Evolutionary conservation across 2,888 invertebrate species (phyloP), one percentile per base, ranked within the genome.

Genomic region (Scelioninae gen. 1): DNA sequence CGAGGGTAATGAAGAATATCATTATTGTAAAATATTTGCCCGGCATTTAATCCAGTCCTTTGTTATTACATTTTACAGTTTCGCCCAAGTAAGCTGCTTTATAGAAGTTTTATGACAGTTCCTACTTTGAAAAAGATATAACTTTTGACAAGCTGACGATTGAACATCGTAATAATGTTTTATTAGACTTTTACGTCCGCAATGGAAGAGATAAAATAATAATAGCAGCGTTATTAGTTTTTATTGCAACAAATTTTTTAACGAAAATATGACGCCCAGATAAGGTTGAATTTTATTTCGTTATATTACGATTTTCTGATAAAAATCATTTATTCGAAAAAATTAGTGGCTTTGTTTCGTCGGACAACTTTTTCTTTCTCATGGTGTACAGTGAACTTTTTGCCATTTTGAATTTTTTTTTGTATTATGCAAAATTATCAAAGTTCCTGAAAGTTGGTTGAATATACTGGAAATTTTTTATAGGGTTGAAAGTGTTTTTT

Each of bases 131-230:
- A 72, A 79, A 72, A 79, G 79, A 75, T 80, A 80, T 68, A 62
- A 80, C 74, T 75, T 80, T 74, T 68, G 74, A 80, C 80, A 80
- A 80, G 74, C 74, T 75, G 80, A 75, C 68, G 80, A 80, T 80
- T 74, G 55, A 80, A 75, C 74, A 75, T 63, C 68, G 74, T 56
- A 75, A 80, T 80, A 74, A 74, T 66, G 55, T 75, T 80, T 80
- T 69, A 80, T 80, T 74, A 68, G 74, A 75, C 56, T 80, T 74
- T 80, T 80, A 74, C 74, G 58, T 53, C 31, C 38, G 47, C 62
- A 74, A 60, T 68, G 34, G 53, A 68, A 55, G 62, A 68, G 60
- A 74, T 68, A 74, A 80, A 80, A 55, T 60, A 56, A 66, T 78
- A 66, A 79, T 72, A 34, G 58, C 71, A n/a, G 43, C 31, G 56